Percentiles rank a stretch among this genome's conserved stretches.
These are phyloP conservation scores for Umimayanthus kanabou DNA, from an alignment of 92 coral and sea anemone genomes.

Conservation along the genomic window DNA sequence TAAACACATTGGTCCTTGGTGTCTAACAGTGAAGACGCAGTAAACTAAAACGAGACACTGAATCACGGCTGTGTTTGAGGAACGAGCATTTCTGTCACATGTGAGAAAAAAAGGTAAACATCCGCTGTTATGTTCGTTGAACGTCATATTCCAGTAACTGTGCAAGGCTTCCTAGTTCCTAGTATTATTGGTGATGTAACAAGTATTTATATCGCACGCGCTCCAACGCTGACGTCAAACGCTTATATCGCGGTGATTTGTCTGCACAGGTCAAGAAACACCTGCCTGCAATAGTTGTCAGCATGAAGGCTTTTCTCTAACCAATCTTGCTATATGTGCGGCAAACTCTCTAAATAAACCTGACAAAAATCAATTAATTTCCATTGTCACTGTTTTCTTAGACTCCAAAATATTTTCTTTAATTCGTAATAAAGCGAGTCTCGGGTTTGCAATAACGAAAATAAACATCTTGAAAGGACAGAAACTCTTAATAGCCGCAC, in stretches of 20 bases:
- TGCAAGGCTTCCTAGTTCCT: too few species aligned
- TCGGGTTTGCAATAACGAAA: background rate
- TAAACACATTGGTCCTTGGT: too few species aligned
- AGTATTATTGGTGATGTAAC: too few species aligned
- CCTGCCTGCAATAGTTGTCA: background rate
- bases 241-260: background rate
- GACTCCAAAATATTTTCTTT: constrained; percentile 8
- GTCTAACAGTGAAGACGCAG: too few species aligned
- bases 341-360: background rate
- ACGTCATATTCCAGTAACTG: too few species aligned
- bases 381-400: constrained; percentile 1
- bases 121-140: too few species aligned
- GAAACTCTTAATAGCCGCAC: background rate
- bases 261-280: background rate
- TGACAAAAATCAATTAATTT: background rate
- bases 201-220: too few species aligned
- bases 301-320: background rate
- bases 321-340: background rate
- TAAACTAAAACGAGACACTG: too few species aligned
- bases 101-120: too few species aligned
- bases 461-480: background rate
- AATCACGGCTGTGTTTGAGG: too few species aligned
- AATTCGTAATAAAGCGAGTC: background rate
- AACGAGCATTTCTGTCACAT: too few species aligned
- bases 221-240: constrained; percentile 6